Evolutionary conservation across 2,113 vertebrate species (phyloP).

Genomic region (Urocolius indicus): DNA sequence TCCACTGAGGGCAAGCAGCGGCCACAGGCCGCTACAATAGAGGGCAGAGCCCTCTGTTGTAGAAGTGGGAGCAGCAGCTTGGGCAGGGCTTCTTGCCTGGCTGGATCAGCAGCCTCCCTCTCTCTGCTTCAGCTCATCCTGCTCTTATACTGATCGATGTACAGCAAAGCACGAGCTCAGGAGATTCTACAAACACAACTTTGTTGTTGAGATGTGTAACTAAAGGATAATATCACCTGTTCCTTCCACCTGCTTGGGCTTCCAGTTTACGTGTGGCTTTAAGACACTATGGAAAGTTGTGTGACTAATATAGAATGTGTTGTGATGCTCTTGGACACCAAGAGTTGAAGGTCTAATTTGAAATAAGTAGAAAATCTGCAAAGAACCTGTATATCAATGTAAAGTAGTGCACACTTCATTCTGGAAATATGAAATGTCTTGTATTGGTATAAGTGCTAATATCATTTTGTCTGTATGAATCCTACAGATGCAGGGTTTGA

Average conservation of each 20-base stretch:
- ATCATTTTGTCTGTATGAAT: neutral
- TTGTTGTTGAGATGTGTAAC: neutral
- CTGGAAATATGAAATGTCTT: neutral
- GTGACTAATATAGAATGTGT: neutral
- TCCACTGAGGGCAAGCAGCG: neutral
- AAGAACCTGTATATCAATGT: neutral
- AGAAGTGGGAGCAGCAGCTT: neutral
- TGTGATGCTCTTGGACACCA: neutral
- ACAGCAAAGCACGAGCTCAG: rapidly evolving
- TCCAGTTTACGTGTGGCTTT: rapidly evolving
- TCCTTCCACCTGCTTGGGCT: neutral
- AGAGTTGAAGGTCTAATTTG: neutral
- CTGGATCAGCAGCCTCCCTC: neutral
- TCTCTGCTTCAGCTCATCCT: neutral
- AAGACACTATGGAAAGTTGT: neutral
- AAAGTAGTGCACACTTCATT: neutral
- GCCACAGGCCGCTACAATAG: too few species aligned
- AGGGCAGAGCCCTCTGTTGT: rapidly evolving
- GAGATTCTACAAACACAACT: neutral
- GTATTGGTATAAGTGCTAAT: neutral
- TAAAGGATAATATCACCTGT: neutral
- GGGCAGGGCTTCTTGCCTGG: neutral
- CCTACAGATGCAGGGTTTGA: neutral
- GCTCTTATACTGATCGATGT: neutral
- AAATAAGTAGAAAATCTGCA: neutral